Conservation (phyloP, 2,888 invertebrate genomes). For the Smittia aterrima region DNA sequence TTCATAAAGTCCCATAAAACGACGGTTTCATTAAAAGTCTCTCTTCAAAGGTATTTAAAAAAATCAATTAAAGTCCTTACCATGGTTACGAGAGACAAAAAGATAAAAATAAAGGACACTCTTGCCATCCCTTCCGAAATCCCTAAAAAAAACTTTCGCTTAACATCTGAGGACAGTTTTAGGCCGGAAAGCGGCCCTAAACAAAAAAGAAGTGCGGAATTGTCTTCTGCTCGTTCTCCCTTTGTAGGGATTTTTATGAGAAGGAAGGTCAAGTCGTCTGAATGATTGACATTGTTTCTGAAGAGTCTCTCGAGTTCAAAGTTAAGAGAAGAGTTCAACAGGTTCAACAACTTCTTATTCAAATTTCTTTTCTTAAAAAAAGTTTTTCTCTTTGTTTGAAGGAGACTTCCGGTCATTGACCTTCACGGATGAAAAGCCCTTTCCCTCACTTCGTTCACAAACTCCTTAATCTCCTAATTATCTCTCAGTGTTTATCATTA, state of each 20-base stretch:
- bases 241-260: no score
- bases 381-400: no score
- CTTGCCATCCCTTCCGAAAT: background rate
- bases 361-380: no score
- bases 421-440: no score
- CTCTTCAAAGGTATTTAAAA: background rate
- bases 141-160: background rate
- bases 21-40: background rate
- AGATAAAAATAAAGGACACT: background rate
- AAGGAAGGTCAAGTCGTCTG: no score
- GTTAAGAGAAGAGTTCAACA: no score
- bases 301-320: no score
- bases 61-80: background rate
- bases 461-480: no score
- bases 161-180: slow-evolving; percentile 31
- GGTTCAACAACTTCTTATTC: no score
- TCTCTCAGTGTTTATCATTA: slow-evolving; percentile 5
- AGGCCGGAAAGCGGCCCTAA: background rate
- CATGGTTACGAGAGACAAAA: background rate
- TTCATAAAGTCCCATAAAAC: slow-evolving; percentile 14
- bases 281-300: no score
- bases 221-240: background rate
- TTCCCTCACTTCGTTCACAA: no score
- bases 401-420: no score
- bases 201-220: background rate